Base-by-base conservation (phyloP, 2,888 invertebrate species). In the Lasius platythorax region DNA sequence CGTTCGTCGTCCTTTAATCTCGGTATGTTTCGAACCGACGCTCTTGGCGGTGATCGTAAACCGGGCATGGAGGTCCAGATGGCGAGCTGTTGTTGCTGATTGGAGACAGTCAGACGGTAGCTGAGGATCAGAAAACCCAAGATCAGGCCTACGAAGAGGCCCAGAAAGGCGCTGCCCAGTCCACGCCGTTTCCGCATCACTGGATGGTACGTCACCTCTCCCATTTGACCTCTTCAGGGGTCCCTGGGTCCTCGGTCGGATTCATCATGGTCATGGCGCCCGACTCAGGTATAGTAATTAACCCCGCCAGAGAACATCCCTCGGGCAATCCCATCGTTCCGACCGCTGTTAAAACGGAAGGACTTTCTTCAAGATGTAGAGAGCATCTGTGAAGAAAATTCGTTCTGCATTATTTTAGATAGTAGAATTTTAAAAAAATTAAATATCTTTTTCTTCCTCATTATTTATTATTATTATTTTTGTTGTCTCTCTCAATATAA, bases 61-160 rank as follows among this genome's bases (percentile, higher is more conserved):
- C 74, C 83, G 8, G 85, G 67, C 15, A 87, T 66, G 56, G 86
- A 87, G 12, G 90, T 82, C 37, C 81, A 70, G n/a, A 85, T 83
- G 28, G 82, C n/a, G 8, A 81, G 18, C 40, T 82, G 75, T 63
- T 87, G 87, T 1, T 78, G 82, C 30, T 85, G 72, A 37, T 33
- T 85, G 33, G 85, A 85, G n/a, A 85, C 85, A n/a, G 91, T 78
- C 46, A 91, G 87, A 67, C 91, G 91, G 79, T 93, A 93, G 86
- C 93, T 93, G 63, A 92, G 89, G 78, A 95, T 90, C 46, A 95
- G 83, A 64, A 94, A 91, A 75, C 95, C 96, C 76, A 96, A 94
- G 90, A 96, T 95, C 72, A 96, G 95, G 84, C 96, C 96, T 89
- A 96, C 94, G 61, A 95, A 95, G 88, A 96, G 95, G 91, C 96